These are phyloP conservation scores for Hecatera dysodea DNA, from an alignment of 2,888 invertebrate species.

Conservation along the genomic window DNA sequence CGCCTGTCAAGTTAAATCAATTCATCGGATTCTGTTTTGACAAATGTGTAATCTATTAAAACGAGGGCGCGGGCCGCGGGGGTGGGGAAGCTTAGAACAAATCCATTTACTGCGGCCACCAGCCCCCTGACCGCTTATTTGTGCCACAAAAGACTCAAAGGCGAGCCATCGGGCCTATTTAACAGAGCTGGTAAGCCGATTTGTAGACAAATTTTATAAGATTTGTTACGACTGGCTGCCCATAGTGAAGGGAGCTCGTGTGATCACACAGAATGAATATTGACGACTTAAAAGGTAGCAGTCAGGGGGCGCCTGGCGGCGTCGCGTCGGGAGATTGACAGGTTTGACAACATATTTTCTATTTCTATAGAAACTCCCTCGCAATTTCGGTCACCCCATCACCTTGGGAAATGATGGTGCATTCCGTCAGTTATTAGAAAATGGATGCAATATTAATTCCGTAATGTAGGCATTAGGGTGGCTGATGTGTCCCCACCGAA, in stretches of 20 bases:
- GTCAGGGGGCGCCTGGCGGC: conserved; percentile 23
- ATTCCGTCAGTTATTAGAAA: conserved; percentile 47
- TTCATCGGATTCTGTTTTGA: conserved; percentile 74
- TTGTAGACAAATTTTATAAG: conserved; percentile 68
- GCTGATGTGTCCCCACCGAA: no score
- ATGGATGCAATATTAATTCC: conserved; percentile 56
- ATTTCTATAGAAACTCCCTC: conserved; percentile 54
- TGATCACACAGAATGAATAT: conserved; percentile 58
- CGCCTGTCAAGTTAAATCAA: conserved; percentile 61
- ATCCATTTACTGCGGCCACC: conserved; percentile 72
- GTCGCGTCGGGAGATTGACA: conserved; percentile 29
- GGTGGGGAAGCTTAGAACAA: conserved; percentile 68
- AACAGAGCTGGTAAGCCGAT: conserved; percentile 68
- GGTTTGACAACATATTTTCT: conserved; percentile 46
- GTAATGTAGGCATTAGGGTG: conserved; percentile 35
- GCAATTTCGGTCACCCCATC: conserved; percentile 35
- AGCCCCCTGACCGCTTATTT: conserved; percentile 64
- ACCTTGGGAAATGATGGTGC: conserved; percentile 60
- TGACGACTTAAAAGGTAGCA: conserved; percentile 64
- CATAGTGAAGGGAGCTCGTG: conserved; percentile 52
- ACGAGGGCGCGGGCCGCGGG: conserved; percentile 33
- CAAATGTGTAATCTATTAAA: conserved; percentile 79
- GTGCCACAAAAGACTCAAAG: conserved; percentile 68
- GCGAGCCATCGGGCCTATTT: conserved; percentile 60
- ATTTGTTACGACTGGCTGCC: conserved; percentile 60